Evolutionary conservation across 2,888 invertebrate genomes (phyloP).

Genomic region (Sminthurinus aureus): DNA sequence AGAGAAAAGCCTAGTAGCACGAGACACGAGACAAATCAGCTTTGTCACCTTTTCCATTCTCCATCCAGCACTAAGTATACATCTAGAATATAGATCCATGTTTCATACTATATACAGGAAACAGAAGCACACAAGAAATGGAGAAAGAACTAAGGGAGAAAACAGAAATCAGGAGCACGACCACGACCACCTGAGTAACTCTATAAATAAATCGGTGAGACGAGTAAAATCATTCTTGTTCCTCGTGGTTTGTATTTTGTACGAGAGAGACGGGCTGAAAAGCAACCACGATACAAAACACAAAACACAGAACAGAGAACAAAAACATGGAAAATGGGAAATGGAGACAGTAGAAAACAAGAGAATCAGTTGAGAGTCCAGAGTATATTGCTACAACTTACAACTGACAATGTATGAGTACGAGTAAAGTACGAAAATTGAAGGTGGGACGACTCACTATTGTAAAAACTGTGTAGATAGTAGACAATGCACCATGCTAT

Average conservation of each 20-base stretch:
- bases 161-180: neutral
- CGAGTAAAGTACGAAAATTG: neutral
- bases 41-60: neutral
- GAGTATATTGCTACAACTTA: neutral
- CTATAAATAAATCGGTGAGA: neutral
- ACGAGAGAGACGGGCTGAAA: neutral
- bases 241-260: neutral
- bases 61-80: neutral
- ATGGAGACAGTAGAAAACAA: neutral
- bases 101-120: neutral
- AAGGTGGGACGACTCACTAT: too few species aligned
- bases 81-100: neutral
- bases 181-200: neutral
- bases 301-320: neutral
- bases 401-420: neutral
- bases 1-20: too few species aligned
- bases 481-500: too few species aligned
- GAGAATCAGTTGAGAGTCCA: neutral
- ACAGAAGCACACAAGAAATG: neutral
- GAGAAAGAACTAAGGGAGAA: neutral
- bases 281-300: too few species aligned
- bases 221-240: neutral
- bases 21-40: too few species aligned
- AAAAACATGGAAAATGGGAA: neutral
- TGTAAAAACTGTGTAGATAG: too few species aligned